Percentiles rank a stretch among this genome's conserved stretches.
Conservation (phyloP, 2,888 invertebrate species). For the Leucania comma region DNA sequence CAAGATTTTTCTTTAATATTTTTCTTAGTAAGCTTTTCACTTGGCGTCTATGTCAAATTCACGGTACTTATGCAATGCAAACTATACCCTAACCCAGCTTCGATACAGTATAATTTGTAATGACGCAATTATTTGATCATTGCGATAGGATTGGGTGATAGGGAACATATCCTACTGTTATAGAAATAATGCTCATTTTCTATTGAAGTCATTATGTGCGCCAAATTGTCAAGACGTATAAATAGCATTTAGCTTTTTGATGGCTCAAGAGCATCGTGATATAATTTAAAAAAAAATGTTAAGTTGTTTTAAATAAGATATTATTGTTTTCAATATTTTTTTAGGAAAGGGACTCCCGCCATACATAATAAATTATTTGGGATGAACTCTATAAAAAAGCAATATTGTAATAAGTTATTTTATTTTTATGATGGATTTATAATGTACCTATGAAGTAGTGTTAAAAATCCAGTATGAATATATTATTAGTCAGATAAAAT, state of each 20-base stretch:
- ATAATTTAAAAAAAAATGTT: slow-evolving; percentile 9
- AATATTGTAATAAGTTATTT: slow-evolving; percentile 6
- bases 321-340: slow-evolving; percentile 25
- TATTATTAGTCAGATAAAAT: slow-evolving; percentile 32
- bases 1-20: slow-evolving; percentile 37
- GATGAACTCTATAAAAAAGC: slow-evolving; percentile 9
- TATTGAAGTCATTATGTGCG: background rate
- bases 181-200: background rate
- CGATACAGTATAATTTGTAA: background rate
- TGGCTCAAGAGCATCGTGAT: background rate
- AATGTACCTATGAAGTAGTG: slow-evolving; percentile 1
- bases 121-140: background rate
- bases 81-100: background rate
- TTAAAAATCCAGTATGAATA: background rate
- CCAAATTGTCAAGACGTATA: background rate
- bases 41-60: slow-evolving; percentile 11
- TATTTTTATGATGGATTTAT: slow-evolving; percentile 4
- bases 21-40: background rate
- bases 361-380: slow-evolving; percentile 12
- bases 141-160: background rate
- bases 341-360: background rate
- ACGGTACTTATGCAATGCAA: background rate
- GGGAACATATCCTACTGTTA: background rate
- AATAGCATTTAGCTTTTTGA: background rate
- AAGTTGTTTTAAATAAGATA: slow-evolving; percentile 12